Evolutionary conservation across 1,140 invertebrate species (phyloP).

Genomic region (Drosophila virilis): DNA sequence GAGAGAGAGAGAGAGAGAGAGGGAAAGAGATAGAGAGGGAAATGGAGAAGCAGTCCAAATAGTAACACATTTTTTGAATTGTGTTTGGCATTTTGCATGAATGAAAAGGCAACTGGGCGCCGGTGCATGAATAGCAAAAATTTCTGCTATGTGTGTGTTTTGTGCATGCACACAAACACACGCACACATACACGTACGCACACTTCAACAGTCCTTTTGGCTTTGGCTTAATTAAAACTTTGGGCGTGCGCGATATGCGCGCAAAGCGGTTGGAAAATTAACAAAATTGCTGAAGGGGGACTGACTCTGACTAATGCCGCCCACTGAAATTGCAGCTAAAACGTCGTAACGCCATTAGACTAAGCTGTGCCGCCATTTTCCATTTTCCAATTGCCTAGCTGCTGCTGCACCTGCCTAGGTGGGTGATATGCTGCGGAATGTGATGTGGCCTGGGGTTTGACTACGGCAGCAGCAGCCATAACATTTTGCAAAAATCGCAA

Average conservation of each 20-base stretch:
- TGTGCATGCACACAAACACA: slow-evolving; percentile 3
- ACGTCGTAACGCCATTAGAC: slow-evolving; percentile 62
- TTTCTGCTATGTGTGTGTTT: slow-evolving; percentile 22
- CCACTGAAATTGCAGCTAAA: slow-evolving; percentile 63
- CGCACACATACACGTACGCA: background rate
- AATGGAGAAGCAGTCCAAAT: slow-evolving; percentile 38
- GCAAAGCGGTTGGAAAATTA: slow-evolving; percentile 77
- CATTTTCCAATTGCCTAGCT: slow-evolving; percentile 43
- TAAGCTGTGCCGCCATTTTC: slow-evolving; percentile 43
- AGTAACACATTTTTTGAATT: slow-evolving; percentile 76
- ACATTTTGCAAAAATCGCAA: slow-evolving; percentile 48
- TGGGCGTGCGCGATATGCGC: slow-evolving; percentile 58
- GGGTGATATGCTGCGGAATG: slow-evolving; percentile 6
- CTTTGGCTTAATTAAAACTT: slow-evolving; percentile 76
- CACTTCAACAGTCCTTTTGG: slow-evolving; percentile 37
- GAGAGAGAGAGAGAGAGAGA: background rate
- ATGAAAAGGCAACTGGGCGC: slow-evolving; percentile 39
- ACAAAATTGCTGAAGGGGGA: slow-evolving; percentile 58
- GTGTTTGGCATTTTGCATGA: slow-evolving; percentile 67
- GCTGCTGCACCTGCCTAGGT: slow-evolving; percentile 24
- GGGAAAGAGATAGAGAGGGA: background rate
- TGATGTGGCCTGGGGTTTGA: no score
- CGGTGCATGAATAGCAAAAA: slow-evolving; percentile 49
- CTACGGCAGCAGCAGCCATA: background rate
- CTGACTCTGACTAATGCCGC: background rate